phyloP scores from a whole-genome alignment of 1,140 invertebrate species.

The Drosophila sucinea region DNA sequence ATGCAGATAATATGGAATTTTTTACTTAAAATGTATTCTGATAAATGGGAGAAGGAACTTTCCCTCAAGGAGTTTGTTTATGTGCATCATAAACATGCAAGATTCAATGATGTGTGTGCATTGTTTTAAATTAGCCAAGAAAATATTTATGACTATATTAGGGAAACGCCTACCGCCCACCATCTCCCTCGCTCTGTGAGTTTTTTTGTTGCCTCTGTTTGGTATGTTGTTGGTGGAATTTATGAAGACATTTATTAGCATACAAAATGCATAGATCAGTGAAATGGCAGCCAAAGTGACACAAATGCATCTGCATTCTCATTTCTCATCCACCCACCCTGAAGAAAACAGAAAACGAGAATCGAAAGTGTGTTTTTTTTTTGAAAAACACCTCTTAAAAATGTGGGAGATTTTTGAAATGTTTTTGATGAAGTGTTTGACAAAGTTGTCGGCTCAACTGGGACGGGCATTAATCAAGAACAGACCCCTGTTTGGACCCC shows the following conservation, averaged over 20 bases:
- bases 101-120: conserved; percentile 54
- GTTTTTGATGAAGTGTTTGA: conserved; percentile 79
- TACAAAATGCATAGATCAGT: conserved; percentile 66
- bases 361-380: neutral
- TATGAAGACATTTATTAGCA: conserved; percentile 80
- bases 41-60: neutral
- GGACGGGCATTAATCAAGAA: conserved; percentile 62
- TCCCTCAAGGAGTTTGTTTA: conserved; percentile 18
- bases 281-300: conserved; percentile 63
- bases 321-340: conserved; percentile 25
- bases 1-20: neutral
- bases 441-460: conserved; percentile 66
- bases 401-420: conserved; percentile 49
- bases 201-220: conserved; percentile 33
- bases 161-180: conserved; percentile 21
- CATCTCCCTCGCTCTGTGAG: conserved; percentile 3
- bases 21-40: neutral
- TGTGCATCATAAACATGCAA: conserved; percentile 27
- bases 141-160: conserved; percentile 70
- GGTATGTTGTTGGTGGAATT: conserved; percentile 63
- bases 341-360: conserved; percentile 40
- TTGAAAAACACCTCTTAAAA: conserved; percentile 39
- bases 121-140: conserved; percentile 55
- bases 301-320: conserved; percentile 51
- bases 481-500: conserved; percentile 17